Evolutionary conservation across 2,797 vertebrate genomes (phyloP).

Genomic region (Helarctos malayanus): DNA sequence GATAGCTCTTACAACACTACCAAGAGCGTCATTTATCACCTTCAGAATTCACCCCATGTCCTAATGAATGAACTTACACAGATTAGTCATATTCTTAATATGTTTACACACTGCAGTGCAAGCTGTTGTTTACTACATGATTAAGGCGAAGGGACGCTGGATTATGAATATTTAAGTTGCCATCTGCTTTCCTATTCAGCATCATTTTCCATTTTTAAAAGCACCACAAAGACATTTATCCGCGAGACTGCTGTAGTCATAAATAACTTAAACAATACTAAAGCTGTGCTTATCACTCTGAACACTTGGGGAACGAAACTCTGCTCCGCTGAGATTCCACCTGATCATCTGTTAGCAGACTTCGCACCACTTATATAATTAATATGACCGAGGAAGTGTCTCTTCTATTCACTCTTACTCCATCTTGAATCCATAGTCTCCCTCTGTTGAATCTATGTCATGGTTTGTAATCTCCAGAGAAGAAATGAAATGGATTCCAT

Average conservation of each 20-base stretch:
- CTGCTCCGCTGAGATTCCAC: not conserved
- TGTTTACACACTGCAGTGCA: not conserved
- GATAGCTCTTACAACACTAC: not conserved
- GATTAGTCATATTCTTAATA: constrained; percentile 43
- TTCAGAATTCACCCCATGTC: constrained; percentile 1
- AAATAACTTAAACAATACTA: not conserved
- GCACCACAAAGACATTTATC: not conserved
- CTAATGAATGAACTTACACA: constrained; percentile 16
- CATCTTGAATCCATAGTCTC: not conserved
- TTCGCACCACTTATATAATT: not conserved
- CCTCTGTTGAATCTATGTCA: not conserved
- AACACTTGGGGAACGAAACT: not conserved
- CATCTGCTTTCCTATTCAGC: constrained; percentile 36
- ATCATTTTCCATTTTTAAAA: constrained; percentile 3
- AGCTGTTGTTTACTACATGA: not conserved
- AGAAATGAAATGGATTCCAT: not conserved
- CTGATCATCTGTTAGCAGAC: not conserved
- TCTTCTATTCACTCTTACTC: not conserved
- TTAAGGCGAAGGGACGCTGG: not conserved
- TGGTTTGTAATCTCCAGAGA: not conserved
- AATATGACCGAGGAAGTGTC: not conserved
- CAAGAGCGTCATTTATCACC: not conserved
- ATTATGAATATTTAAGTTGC: constrained; percentile 48
- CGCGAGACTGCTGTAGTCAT: not conserved
- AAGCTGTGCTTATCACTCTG: not conserved